Conservation (phyloP, 1,140 invertebrate species). For the Cydia fagiglandana region DNA sequence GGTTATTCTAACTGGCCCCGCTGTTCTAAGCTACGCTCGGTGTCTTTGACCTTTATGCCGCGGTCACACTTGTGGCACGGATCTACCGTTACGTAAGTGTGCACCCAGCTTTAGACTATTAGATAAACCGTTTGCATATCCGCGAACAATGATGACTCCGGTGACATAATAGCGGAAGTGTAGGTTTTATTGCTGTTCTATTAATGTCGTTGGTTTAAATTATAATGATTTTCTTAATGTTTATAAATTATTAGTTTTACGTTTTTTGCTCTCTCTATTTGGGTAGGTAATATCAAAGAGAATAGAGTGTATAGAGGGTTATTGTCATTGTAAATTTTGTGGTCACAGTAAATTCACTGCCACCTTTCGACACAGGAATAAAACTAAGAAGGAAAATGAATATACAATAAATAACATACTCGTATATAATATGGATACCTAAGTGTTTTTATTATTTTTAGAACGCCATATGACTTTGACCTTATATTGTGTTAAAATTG, state of each 20-base stretch:
- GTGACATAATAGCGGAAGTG: conserved; percentile 20
- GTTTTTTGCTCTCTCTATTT: not conserved
- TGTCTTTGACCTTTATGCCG: conserved; percentile 28
- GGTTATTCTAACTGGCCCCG: not conserved
- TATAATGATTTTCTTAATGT: not conserved
- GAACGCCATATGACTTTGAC: too few species aligned
- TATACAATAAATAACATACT: too few species aligned
- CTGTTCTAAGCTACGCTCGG: not conserved
- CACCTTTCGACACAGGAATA: too few species aligned
- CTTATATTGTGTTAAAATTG: too few species aligned
- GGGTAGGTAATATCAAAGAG: not conserved
- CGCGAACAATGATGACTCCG: conserved; percentile 9
- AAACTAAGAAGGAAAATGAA: too few species aligned
- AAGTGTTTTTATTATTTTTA: too few species aligned
- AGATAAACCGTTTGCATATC: conserved; percentile 28
- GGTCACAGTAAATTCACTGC: too few species aligned
- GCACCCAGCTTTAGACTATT: conserved; percentile 14
- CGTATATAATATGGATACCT: too few species aligned
- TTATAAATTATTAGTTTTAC: not conserved
- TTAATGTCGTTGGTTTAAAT: not conserved
- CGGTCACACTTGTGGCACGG: conserved; percentile 30
- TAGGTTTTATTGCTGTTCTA: not conserved
- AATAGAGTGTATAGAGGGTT: too few species aligned
- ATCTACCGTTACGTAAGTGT: conserved; percentile 28
- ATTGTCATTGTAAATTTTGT: too few species aligned